These are phyloP conservation scores for Hydriomena furcata DNA, from an alignment of 2,888 invertebrate species.

Conservation along the genomic window DNA sequence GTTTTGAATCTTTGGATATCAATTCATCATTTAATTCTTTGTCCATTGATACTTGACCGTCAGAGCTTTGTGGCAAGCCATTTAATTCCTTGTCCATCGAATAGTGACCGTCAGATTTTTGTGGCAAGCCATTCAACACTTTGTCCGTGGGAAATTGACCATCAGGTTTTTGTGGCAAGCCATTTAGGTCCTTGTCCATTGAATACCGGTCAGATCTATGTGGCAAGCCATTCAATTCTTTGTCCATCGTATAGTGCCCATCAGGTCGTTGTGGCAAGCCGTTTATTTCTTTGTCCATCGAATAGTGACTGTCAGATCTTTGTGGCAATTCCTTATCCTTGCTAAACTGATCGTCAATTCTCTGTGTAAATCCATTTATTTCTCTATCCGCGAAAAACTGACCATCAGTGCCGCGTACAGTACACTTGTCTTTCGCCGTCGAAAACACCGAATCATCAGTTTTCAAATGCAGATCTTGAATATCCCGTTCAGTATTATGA, in stretches of 20 bases:
- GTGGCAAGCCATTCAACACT: background rate
- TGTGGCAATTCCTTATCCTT: background rate
- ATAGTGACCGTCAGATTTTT: background rate
- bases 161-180: constrained; percentile 39
- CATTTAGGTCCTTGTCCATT: background rate
- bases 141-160: constrained; percentile 26
- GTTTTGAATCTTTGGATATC: constrained; percentile 50
- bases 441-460: constrained; percentile 72
- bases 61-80: background rate
- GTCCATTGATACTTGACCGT: background rate
- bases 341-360: background rate
- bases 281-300: background rate
- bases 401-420: background rate
- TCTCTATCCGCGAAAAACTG: constrained; percentile 38
- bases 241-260: background rate
- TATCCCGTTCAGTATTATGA: constrained; percentile 53
- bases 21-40: constrained; percentile 36
- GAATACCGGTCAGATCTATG: background rate
- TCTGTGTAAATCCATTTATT: constrained; percentile 41
- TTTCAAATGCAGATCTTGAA: constrained; percentile 62
- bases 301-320: constrained; percentile 42
- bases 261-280: too few relatives aligned
- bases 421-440: constrained; percentile 48
- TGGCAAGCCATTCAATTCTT: background rate
- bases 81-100: background rate